Conservation (phyloP, 2,113 vertebrate genomes). For the Pygoscelis antarcticus region DNA sequence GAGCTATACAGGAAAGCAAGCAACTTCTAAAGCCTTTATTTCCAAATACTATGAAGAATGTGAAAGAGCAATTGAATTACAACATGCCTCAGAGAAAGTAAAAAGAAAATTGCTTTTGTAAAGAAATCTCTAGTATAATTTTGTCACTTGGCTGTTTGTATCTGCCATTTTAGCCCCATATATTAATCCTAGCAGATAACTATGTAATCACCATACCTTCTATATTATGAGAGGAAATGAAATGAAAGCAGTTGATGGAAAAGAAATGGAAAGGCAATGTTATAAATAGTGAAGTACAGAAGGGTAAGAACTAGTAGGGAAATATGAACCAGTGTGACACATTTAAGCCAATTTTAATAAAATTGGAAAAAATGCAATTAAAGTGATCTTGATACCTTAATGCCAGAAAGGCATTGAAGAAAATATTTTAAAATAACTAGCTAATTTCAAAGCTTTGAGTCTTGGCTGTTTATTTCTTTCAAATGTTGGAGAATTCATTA, state of each 20-base stretch:
- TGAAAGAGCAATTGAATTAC: background rate
- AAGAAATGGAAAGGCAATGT: background rate
- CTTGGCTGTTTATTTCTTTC: background rate
- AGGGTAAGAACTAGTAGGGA: background rate
- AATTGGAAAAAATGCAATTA: background rate
- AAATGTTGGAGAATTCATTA: background rate
- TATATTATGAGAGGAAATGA: background rate
- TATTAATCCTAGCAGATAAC: background rate
- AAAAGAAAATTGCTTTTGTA: constrained; percentile 17
- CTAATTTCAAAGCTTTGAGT: background rate
- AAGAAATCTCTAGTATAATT: background rate
- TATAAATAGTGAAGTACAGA: background rate
- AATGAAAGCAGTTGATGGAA: background rate
- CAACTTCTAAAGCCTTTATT: background rate
- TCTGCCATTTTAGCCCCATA: background rate
- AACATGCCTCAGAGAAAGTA: background rate
- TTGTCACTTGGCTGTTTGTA: background rate
- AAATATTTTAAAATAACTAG: background rate
- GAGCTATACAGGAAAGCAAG: background rate
- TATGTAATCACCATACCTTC: background rate
- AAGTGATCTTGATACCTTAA: background rate
- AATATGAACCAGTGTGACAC: background rate
- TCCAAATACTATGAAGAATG: background rate
- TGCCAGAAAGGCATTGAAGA: background rate
- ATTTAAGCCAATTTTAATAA: background rate